Conservation (phyloP, 2,888 invertebrate genomes). For the Parasteatoda lunata region DNA sequence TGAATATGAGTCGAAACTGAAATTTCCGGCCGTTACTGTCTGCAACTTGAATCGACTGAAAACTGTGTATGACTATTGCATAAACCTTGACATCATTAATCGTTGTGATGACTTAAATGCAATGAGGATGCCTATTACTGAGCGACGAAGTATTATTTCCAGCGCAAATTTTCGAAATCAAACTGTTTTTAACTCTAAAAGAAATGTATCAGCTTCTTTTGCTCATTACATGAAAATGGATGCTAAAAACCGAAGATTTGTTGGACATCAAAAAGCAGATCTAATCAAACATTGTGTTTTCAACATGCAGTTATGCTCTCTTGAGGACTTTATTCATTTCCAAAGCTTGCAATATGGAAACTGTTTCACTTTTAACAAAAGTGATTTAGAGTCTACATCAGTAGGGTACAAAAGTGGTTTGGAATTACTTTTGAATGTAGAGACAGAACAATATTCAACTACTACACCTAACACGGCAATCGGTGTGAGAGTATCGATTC, state of each 20-base stretch:
- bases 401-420: background rate
- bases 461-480: background rate
- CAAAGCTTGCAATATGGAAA: background rate
- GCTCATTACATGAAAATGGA: background rate
- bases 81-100: background rate
- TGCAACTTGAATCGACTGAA: background rate
- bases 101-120: background rate
- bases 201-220: background rate
- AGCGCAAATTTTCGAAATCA: background rate
- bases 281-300: background rate
- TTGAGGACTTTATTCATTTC: background rate
- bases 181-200: background rate
- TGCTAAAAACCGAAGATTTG: background rate
- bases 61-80: background rate
- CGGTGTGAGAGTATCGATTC: background rate
- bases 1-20: background rate
- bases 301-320: background rate
- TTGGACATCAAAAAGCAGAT: background rate
- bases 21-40: background rate
- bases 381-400: background rate
- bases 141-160: background rate
- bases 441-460: background rate
- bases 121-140: background rate
- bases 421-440: background rate
- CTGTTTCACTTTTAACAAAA: background rate